Evolutionary conservation across 2,797 vertebrate species (phyloP).

Genomic region (Pangasius macronema): DNA sequence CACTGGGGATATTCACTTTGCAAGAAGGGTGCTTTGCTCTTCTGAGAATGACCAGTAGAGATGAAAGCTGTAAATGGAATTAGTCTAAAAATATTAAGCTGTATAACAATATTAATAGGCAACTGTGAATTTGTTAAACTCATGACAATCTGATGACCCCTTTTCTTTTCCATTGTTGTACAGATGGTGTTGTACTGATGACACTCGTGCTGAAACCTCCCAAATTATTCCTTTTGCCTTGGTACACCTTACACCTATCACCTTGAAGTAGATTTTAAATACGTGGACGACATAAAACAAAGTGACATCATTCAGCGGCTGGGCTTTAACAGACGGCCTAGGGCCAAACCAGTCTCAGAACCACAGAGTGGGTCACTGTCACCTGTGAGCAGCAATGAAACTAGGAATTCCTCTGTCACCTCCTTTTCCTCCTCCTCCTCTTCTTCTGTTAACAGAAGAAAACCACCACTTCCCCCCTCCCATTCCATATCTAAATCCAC

Average conservation of each 20-base stretch:
- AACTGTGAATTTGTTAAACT: not conserved
- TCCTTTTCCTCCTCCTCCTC: conserved; percentile 58
- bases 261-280: conserved; percentile 82
- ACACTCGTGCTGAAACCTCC: conserved; percentile 72
- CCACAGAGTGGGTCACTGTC: conserved; percentile 78
- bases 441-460: conserved; percentile 65
- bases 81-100: not conserved
- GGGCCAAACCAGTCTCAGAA: conserved; percentile 67
- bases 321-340: conserved; percentile 84
- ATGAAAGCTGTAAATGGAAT: not conserved
- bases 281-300: conserved; percentile 83
- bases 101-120: not conserved
- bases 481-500: conserved; percentile 65
- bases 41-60: not conserved
- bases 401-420: conserved; percentile 68
- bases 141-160: not conserved
- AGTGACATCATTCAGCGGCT: conserved; percentile 88
- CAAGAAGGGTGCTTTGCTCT: not conserved
- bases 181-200: conserved; percentile 66
- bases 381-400: conserved; percentile 83
- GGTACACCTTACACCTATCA: conserved; percentile 82
- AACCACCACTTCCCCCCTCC: conserved; percentile 74
- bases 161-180: conserved; percentile 20
- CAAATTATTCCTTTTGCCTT: conserved; percentile 76
- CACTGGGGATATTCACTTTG: not conserved